Conservation (phyloP, 2,113 vertebrate species). For the Tyrannus savana region DNA sequence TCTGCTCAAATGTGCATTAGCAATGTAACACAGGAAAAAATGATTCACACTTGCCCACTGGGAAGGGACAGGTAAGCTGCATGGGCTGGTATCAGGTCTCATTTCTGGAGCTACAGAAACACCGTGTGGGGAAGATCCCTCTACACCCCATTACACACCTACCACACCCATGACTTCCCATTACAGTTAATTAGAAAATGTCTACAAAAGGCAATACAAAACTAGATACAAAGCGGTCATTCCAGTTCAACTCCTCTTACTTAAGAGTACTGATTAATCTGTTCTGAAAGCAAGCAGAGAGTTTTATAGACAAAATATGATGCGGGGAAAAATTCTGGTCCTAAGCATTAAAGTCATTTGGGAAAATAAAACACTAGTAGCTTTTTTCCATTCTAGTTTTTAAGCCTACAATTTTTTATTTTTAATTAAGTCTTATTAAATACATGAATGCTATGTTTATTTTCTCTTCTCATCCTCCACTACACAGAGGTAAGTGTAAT, state of each 20-base stretch:
- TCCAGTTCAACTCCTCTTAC: not conserved
- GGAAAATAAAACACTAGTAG: not conserved
- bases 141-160: not conserved
- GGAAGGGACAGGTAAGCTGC: not conserved
- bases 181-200: not conserved
- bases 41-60: not conserved
- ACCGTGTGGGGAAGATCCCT: not conserved
- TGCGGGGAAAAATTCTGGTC: not conserved
- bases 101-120: not conserved
- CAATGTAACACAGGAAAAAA: not conserved
- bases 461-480: not conserved
- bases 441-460: not conserved
- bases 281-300: not conserved
- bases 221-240: not conserved
- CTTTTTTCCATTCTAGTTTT: not conserved
- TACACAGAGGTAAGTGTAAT: not conserved
- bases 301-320: not conserved
- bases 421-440: not conserved
- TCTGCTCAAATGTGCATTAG: not conserved
- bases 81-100: not conserved
- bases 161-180: not conserved
- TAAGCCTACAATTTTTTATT: not conserved
- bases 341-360: not conserved
- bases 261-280: not conserved
- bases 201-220: not conserved